These are phyloP conservation scores for Notodonta ziczac DNA, from an alignment of 2,888 invertebrate genomes.

Conservation along the genomic window DNA sequence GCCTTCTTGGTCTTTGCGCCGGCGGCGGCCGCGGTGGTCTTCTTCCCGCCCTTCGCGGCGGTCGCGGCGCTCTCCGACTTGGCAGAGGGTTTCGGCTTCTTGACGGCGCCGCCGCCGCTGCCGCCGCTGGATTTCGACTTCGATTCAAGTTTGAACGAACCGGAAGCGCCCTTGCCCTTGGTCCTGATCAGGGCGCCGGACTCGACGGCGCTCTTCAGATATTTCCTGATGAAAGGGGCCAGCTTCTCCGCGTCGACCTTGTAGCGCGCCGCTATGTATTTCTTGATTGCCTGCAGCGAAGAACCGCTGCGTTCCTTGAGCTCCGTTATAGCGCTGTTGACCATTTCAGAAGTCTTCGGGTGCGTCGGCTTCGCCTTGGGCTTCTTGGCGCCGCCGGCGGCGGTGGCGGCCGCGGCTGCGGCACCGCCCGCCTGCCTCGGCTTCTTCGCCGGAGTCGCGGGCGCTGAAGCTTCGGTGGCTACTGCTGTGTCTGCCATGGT, in stretches of 20 bases:
- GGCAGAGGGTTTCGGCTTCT: conserved; percentile 11
- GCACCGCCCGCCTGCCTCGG: conserved; percentile 41
- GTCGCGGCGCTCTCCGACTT: conserved; percentile 32
- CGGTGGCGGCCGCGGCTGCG: conserved; percentile 28
- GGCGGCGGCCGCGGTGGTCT: conserved; percentile 42
- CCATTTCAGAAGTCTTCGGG: conserved; percentile 71
- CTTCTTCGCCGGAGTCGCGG: conserved; percentile 53
- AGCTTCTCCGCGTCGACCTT: conserved; percentile 66
- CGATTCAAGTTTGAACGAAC: too few species aligned
- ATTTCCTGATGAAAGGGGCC: conserved; percentile 83
- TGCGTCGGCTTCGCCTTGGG: conserved; percentile 48
- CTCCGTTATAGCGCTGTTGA: conserved; percentile 78
- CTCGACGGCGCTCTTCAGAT: conserved; percentile 80
- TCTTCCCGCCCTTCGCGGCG: conserved; percentile 40
- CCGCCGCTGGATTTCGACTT: too few species aligned
- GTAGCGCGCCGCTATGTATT: too few species aligned
- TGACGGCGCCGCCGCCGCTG: too few species aligned
- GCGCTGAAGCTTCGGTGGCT: conserved; percentile 49
- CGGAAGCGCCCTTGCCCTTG: conserved; percentile 65
- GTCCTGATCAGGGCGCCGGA: conserved; percentile 81
- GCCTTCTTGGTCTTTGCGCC: conserved; percentile 78
- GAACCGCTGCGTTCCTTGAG: conserved; percentile 38
- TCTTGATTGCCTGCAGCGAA: too few species aligned
- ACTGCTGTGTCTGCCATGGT: conserved; percentile 54
- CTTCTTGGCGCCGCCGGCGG: conserved; percentile 14